Evolutionary conservation across 2,113 vertebrate genomes (phyloP).

Genomic region (Ictalurus punctatus): DNA sequence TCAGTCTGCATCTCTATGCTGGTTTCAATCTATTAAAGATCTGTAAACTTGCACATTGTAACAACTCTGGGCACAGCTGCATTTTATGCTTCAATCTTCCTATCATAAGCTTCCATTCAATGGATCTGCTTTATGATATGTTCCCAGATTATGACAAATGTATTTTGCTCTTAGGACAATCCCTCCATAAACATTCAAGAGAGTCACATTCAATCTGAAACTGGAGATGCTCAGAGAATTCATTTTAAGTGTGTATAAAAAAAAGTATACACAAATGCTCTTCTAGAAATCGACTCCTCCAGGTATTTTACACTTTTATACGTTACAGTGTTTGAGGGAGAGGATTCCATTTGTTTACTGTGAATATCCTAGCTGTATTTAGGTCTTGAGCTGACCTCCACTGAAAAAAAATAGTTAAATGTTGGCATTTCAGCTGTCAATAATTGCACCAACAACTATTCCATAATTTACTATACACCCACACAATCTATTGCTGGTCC

Average conservation of each 20-base stretch:
- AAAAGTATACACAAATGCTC: not conserved
- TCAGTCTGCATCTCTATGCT: not conserved
- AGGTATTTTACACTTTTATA: not conserved
- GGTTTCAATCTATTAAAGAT: not conserved
- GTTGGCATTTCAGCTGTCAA: not conserved
- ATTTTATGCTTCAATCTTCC: not conserved
- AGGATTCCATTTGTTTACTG: not conserved
- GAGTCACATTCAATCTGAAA: not conserved
- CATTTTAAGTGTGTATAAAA: not conserved
- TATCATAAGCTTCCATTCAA: not conserved
- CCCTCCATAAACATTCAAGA: not conserved
- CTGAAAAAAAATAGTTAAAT: no score
- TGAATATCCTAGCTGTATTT: not conserved
- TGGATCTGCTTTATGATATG: not conserved
- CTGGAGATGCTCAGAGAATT: not conserved
- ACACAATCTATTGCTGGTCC: not conserved
- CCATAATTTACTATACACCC: not conserved
- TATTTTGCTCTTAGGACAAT: not conserved
- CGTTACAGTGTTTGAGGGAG: not conserved
- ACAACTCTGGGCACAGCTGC: not conserved
- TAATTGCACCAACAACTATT: not conserved
- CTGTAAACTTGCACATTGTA: not conserved
- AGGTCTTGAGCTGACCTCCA: not conserved
- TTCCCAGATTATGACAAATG: not conserved
- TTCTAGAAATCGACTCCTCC: not conserved